phyloP scores from a whole-genome alignment of 2,888 invertebrate genomes.

The Diplazon laetatorius region DNA sequence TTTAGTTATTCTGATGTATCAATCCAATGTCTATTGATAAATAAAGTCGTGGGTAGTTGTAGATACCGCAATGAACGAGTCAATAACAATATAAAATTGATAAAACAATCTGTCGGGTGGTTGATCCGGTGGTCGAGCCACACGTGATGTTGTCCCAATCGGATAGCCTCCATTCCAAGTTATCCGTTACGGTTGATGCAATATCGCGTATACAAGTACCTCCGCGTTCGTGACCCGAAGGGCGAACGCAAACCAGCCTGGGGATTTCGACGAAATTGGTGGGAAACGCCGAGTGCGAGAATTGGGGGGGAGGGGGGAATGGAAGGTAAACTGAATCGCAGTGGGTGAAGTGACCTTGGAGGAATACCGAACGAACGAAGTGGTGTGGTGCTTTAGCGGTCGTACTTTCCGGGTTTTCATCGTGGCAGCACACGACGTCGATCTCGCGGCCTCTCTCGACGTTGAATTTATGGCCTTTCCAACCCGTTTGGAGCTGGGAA shows the following conservation, averaged over 20 bases:
- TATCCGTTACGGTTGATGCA: not conserved
- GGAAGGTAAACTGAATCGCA: too few relatives aligned
- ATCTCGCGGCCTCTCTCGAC: constrained; percentile 45
- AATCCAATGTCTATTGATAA: too few relatives aligned
- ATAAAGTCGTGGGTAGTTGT: too few relatives aligned
- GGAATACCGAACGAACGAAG: constrained; percentile 45
- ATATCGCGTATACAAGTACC: constrained; percentile 6
- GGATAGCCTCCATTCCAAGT: not conserved
- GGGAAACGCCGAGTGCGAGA: too few relatives aligned
- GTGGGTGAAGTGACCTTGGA: constrained; percentile 38
- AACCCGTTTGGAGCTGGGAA: constrained; percentile 40
- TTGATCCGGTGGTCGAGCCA: not conserved
- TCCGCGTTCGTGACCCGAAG: not conserved
- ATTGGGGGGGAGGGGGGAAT: too few relatives aligned
- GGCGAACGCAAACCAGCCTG: constrained; percentile 13
- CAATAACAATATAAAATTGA: not conserved
- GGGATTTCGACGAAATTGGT: not conserved
- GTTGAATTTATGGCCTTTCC: constrained; percentile 68
- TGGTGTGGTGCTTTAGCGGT: constrained; percentile 22
- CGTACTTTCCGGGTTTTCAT: constrained; percentile 48
- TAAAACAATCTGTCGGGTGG: not conserved
- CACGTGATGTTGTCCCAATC: not conserved
- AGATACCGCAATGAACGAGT: too few relatives aligned
- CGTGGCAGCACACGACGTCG: constrained; percentile 52
- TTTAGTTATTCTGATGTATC: too few relatives aligned